Evolutionary conservation across 92 coral and sea anemone genomes (phyloP), one percentile per base, ranked within the genome.

Genomic region (Blastomussa wellsi): DNA sequence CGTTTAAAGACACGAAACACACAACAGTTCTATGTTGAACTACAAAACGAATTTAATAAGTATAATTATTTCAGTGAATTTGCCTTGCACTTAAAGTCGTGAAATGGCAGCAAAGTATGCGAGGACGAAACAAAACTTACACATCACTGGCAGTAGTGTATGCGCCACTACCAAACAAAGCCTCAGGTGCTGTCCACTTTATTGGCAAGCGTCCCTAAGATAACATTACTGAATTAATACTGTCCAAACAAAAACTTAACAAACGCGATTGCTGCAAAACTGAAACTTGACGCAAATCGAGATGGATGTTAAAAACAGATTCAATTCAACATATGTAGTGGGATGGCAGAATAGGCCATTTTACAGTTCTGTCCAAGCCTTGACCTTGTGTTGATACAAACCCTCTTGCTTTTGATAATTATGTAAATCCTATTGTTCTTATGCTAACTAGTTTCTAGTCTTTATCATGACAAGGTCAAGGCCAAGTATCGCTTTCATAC

Each of bases 121-220:
- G 15, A 0, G 62, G 7, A 66, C 22, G 11, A 44, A 20, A 24
- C 0, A 2, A 36, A 28, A 75, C 93, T 87, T 76, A 91, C 93
- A 91, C 91, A 75, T 91, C 93, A 80, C 93, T 91, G 32, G 82
- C 66, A 7, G 91, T 91, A 11, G 93, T 91, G 84, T 91, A 91
- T 57, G 86, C 86, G 29, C 93, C 93, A 75, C 84, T 69, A 5
- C 89, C 87, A 35, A 88, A 79, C 69, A 91, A 38, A 5, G 93
- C 91, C 32, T 91, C 93, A 17, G 86, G 83, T 29, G 93, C 93
- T 15, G 93, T 91, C 93, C 93, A 91, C 37, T 91, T 91, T 9
- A 91, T 87, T 44, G 93, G 93, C 39, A 91, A 86, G 26, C 93
- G 91, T 8, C 93, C 93, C 93, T 91, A 28, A 29, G 24, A 62